Evolutionary conservation across 92 coral and sea anemone genomes (phyloP), one percentile per base, ranked within the genome.

Genomic region (Blastomussa wellsi): DNA sequence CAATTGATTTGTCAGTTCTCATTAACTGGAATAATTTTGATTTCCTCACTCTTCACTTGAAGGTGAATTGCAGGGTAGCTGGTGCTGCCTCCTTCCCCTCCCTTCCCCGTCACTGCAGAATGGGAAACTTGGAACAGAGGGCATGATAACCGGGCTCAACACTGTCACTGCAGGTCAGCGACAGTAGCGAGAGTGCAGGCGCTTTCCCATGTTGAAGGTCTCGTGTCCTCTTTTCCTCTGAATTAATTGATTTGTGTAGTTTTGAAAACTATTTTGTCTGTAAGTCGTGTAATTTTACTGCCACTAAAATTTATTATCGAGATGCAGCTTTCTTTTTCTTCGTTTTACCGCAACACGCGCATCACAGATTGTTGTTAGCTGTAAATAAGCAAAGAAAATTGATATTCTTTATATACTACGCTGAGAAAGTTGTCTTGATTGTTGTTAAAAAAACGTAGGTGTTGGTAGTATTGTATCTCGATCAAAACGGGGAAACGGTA

Each of bases 91-190:
- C 15, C 17, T n/a, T n/a, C n/a, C n/a, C n/a, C n/a, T n/a, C n/a
- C n/a, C n/a, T n/a, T n/a, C n/a, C 12, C 49, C 7, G 65, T 57
- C 26, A 29, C 29, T 44, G 1, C 13, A 1, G 3, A 29, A 83
- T 31, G 36, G 1, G 48, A 24, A 20, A 14, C 55, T 70, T 15
- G n/a, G 15, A 7, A 5, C 28, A 37, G 42, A 15, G 44, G 59
- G 37, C 19, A 29, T 62, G 71, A 57, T 11, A 17, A 19, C 55
- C 60, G 19, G 33, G 16, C 48, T 62, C 37, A 52, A 71, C 87
- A 17, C 53, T 47, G 32, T 53, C 87, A 82, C 81, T 83, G 74
- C 87, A 31, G 80, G 87, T 74, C 81, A 83, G 87, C n/a, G 87
- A 48, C 20, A 39, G 44, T 13, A 29, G 42, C 49, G 36, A 59